Evolutionary conservation across 2,888 invertebrate genomes (phyloP), one percentile per base, ranked within the genome.

Genomic region (Eupithecia inturbata): DNA sequence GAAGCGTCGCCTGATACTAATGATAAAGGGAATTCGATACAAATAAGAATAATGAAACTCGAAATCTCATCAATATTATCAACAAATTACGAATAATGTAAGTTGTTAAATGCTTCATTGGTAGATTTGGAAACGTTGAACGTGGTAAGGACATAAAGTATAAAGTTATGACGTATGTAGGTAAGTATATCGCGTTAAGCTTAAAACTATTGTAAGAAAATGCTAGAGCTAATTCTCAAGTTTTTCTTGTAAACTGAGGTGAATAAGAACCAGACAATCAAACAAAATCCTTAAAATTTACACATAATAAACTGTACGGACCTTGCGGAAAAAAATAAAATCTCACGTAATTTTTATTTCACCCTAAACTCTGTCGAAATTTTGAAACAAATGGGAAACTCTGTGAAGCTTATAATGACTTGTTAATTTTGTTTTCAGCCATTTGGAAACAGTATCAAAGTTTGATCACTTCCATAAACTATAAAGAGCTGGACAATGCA

Each of bases 401-500:
- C 1, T 16, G 62, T 28, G 31, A 5, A 19, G 62, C 26, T 60
- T 26, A 26, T 26, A 26, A 28, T 60, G 28, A 14, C 28, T 28
- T n/a, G 33, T 26, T 63, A 16, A 28, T 14, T 68, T 66, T 70
- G 67, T 64, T 75, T 75, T 68, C 36, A 77, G 68, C 76, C 28
- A 53, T 64, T 33, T 64, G 10, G 22, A 33, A 66, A 66, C 66
- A 22, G 36, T 70, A 71, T 71, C 71, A 31, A 36, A 70, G 28
- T 69, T 28, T 70, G 64, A 72, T 74, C 70, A 66, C 70, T 62
- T 33, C 70, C 67, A 77, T 78, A 77, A 76, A 72, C 57, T 77
- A 77, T 78, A 80, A 81, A 83, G 81, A 81, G 79, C 79, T 75
- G 78, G 76, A 64, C 77, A 78, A 76, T 79, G 79, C 77, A 77